Evolutionary conservation across 2,888 invertebrate species (phyloP).

Genomic region (Gandaritis pyraliata): DNA sequence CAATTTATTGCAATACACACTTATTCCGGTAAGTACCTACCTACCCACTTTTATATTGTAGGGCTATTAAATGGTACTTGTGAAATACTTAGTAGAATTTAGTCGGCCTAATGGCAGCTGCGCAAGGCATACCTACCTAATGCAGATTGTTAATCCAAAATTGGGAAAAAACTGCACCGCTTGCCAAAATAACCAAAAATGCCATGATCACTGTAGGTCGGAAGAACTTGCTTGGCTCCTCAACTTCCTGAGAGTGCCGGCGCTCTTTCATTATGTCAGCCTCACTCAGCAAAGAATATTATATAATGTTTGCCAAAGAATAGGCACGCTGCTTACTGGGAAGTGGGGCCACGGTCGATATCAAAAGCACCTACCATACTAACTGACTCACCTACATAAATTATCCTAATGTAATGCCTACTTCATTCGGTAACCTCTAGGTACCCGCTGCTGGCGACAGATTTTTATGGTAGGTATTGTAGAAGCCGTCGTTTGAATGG

Average conservation of each 20-base stretch:
- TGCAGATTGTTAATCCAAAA: no score
- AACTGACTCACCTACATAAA: background rate
- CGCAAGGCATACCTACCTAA: no score
- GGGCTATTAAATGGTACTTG: no score
- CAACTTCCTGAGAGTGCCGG: slow-evolving; percentile 27
- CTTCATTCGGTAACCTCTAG: no score
- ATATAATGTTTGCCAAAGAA: slow-evolving; percentile 20
- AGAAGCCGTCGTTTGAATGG: slow-evolving; percentile 29
- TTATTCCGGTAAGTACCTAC: no score
- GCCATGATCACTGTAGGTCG: slow-evolving; percentile 10
- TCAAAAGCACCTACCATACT: slow-evolving; percentile 1
- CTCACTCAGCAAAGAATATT: slow-evolving; percentile 21
- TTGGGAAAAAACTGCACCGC: background rate
- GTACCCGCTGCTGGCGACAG: no score
- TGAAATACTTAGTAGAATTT: no score
- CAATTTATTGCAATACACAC: no score
- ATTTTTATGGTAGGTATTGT: no score
- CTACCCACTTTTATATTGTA: no score
- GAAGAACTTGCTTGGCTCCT: slow-evolving; percentile 23
- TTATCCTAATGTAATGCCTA: no score
- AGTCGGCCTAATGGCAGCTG: no score
- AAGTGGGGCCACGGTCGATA: slow-evolving; percentile 16
- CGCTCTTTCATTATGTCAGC: slow-evolving; percentile 28
- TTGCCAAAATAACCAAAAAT: background rate
- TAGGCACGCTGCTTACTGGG: slow-evolving; percentile 3